Conservation (phyloP, 1,140 invertebrate species). For the Chironomus striatipennis region DNA sequence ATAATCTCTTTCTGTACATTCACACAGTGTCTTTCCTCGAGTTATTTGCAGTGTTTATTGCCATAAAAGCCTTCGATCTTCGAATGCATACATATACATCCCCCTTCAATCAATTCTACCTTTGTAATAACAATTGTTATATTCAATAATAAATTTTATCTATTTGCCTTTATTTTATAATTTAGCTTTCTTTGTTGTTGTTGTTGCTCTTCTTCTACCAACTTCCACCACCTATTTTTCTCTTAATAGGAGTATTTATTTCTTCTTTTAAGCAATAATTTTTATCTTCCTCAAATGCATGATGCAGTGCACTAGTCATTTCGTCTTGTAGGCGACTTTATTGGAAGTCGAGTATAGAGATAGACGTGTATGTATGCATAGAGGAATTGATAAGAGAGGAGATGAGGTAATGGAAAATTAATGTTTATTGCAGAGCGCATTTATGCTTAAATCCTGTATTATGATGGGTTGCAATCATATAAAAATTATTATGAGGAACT, state of each 20-base stretch:
- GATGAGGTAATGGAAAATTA: no score
- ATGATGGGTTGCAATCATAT: no score
- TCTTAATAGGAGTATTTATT: no score
- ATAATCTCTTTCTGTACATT: no score
- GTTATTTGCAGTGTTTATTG: slow-evolving; percentile 13
- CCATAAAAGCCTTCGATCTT: not conserved
- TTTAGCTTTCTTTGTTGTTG: not conserved
- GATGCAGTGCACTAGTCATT: not conserved
- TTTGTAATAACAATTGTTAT: slow-evolving; percentile 4
- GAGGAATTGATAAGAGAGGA: no score
- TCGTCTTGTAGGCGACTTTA: not conserved
- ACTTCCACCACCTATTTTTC: no score
- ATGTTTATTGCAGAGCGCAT: no score
- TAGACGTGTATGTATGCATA: no score
- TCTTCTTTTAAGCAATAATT: not conserved
- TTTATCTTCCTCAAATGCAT: not conserved
- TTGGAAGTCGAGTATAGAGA: not conserved
- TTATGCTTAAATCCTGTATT: no score
- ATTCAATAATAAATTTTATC: slow-evolving; percentile 15
- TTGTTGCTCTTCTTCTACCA: not conserved
- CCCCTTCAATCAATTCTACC: no score
- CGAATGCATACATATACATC: not conserved
- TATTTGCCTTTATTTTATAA: not conserved
- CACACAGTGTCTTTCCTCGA: not conserved
- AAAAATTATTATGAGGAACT: no score